These are phyloP conservation scores for Scelioninae gen. 2 DNA, from an alignment of 2,888 invertebrate species.

Conservation along the genomic window DNA sequence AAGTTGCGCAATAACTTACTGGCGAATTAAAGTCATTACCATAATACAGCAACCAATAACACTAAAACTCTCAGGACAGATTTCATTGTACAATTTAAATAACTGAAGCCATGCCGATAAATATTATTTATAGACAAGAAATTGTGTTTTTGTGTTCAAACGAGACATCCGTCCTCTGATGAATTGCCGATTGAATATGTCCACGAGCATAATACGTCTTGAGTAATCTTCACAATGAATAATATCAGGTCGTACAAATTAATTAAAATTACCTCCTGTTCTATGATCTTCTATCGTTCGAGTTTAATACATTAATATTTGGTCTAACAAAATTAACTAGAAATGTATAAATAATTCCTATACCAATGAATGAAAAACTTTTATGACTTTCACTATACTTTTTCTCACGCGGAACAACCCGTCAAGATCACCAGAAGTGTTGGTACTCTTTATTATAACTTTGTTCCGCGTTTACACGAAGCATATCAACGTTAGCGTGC, in stretches of 20 bases:
- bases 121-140: constrained; percentile 23
- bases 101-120: constrained; percentile 1
- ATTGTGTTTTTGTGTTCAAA: constrained; percentile 3
- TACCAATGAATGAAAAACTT: too few species aligned
- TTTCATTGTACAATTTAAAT: constrained; percentile 35
- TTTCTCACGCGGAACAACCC: too few species aligned
- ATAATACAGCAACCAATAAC: constrained; percentile 42
- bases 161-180: not conserved
- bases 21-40: constrained; percentile 35
- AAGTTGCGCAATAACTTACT: constrained; percentile 32
- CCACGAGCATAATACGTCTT: not conserved
- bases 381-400: too few species aligned
- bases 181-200: constrained; percentile 14
- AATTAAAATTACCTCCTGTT: not conserved
- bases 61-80: not conserved
- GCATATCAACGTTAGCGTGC: too few species aligned
- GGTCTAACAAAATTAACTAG: too few species aligned
- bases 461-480: too few species aligned
- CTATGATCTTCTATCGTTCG: too few species aligned
- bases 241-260: not conserved
- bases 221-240: too few species aligned
- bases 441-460: too few species aligned
- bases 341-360: too few species aligned
- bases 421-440: too few species aligned
- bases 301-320: too few species aligned